Evolutionary conservation across 92 coral and sea anemone genomes (phyloP).

Genomic region (Palythoa grandis): DNA sequence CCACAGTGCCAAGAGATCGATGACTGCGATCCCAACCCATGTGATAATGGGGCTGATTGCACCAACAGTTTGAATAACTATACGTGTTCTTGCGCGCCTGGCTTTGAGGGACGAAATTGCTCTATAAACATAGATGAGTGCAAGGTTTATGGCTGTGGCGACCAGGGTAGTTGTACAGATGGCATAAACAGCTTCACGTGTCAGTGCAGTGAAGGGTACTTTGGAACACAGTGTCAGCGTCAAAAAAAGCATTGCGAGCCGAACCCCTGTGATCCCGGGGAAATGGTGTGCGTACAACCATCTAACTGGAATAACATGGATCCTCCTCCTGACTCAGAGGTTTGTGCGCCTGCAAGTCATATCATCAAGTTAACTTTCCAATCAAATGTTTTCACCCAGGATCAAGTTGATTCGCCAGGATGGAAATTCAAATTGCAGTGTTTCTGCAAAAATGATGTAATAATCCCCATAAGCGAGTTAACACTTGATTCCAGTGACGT

Average conservation of each 20-base stretch:
- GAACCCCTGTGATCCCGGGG: conserved; percentile 42
- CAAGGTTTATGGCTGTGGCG: conserved; percentile 32
- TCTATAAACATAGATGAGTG: conserved; percentile 79
- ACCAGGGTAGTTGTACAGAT: conserved; percentile 64
- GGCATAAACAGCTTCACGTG: conserved; percentile 73
- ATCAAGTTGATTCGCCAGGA: conserved; percentile 23
- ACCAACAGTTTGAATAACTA: conserved; percentile 35
- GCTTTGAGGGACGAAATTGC: conserved; percentile 71
- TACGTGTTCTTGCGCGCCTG: conserved; percentile 68
- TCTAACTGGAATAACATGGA: not conserved
- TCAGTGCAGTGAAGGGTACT: conserved; percentile 71
- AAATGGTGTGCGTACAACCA: conserved; percentile 60
- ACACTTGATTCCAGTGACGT: conserved; percentile 22
- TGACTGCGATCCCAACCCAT: conserved; percentile 67
- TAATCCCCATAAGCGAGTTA: conserved; percentile 31
- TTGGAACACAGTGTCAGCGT: conserved; percentile 75
- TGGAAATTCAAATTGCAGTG: conserved; percentile 62
- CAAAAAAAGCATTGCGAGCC: conserved; percentile 53
- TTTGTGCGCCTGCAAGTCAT: conserved; percentile 34
- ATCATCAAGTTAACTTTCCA: conserved; percentile 52
- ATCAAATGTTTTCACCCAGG: conserved; percentile 20
- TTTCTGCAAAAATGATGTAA: conserved; percentile 7
- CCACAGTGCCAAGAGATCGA: conserved; percentile 46
- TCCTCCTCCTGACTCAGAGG: not conserved
- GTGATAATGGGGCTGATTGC: conserved; percentile 60